Percentiles rank a stretch among this genome's conserved stretches.
Evolutionary conservation across 1,140 invertebrate species (phyloP).

Genomic region (Calycopis cecrops): DNA sequence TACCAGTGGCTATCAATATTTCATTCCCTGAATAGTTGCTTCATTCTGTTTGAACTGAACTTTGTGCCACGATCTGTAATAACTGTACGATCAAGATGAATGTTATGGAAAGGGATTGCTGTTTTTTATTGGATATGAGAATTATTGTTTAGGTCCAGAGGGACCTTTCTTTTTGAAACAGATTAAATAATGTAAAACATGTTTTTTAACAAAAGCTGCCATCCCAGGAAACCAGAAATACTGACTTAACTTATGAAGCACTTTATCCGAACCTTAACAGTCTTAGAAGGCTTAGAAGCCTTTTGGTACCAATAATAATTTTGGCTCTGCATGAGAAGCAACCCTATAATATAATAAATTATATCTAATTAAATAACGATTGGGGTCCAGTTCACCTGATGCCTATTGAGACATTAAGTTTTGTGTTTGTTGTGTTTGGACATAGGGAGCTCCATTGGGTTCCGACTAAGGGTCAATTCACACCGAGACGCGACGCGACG

Average conservation of each 20-base stretch:
- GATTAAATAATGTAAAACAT: slow-evolving; percentile 32
- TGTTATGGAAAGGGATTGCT: slow-evolving; percentile 34
- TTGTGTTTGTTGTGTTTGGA: too few species aligned
- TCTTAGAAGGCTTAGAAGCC: too few species aligned
- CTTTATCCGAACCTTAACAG: slow-evolving; percentile 36
- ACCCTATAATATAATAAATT: slow-evolving; percentile 25
- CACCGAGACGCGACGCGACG: too few species aligned
- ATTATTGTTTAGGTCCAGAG: slow-evolving; percentile 37
- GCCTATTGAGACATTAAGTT: slow-evolving; percentile 11
- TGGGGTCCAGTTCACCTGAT: slow-evolving; percentile 24
- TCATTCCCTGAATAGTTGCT: slow-evolving; percentile 30
- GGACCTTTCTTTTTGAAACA: slow-evolving; percentile 30
- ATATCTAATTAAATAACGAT: slow-evolving; percentile 27
- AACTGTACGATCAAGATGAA: slow-evolving; percentile 37
- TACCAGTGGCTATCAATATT: too few species aligned
- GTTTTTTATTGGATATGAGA: slow-evolving; percentile 33
- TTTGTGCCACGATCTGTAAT: slow-evolving; percentile 46
- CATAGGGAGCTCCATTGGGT: slow-evolving; percentile 19
- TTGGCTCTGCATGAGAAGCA: slow-evolving; percentile 13
- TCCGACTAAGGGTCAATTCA: too few species aligned
- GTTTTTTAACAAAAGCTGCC: slow-evolving; percentile 33
- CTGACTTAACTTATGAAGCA: slow-evolving; percentile 27
- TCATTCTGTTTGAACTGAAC: slow-evolving; percentile 33
- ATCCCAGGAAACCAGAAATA: slow-evolving; percentile 47
- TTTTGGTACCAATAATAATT: slow-evolving; percentile 27